Conservation (phyloP, 2,113 vertebrate species). For the Ctenomys sociabilis region DNA sequence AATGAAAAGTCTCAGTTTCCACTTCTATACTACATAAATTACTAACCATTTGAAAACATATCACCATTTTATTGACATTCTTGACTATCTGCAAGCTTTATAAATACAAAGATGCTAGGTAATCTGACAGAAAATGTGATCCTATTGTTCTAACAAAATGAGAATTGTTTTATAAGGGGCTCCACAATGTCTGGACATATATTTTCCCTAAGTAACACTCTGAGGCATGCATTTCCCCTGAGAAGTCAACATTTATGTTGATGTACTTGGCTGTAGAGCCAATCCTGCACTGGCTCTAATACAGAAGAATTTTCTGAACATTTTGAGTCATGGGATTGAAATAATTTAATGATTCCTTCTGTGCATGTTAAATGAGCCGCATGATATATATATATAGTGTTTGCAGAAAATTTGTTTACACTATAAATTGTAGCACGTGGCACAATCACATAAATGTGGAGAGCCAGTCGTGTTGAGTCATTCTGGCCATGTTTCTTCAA, state of each 20-base stretch:
- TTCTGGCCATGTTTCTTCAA: slow-evolving; percentile 53
- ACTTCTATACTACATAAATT: slow-evolving; percentile 81
- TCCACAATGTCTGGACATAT: slow-evolving; percentile 85
- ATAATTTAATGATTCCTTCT: slow-evolving; percentile 85
- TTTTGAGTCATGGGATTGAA: slow-evolving; percentile 84
- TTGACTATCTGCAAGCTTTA: slow-evolving; percentile 76
- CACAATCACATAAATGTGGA: slow-evolving; percentile 60
- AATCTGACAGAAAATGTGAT: slow-evolving; percentile 85
- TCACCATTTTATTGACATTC: slow-evolving; percentile 75
- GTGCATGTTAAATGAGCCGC: slow-evolving; percentile 83
- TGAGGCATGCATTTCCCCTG: slow-evolving; percentile 82
- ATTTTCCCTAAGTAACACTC: slow-evolving; percentile 85
- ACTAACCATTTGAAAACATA: slow-evolving; percentile 83
- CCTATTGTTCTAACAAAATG: slow-evolving; percentile 85
- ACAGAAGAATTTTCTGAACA: slow-evolving; percentile 83
- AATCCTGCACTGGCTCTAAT: slow-evolving; percentile 81
- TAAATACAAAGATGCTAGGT: slow-evolving; percentile 79
- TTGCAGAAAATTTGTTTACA: slow-evolving; percentile 82
- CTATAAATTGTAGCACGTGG: slow-evolving; percentile 80
- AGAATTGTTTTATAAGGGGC: slow-evolving; percentile 84
- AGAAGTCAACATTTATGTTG: slow-evolving; percentile 81
- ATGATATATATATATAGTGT: slow-evolving; percentile 78
- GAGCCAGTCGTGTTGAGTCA: slow-evolving; percentile 63
- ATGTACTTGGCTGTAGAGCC: slow-evolving; percentile 82
- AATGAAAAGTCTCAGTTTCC: slow-evolving; percentile 81